Evolutionary conservation across 2,113 vertebrate genomes (phyloP).

Genomic region (Pionites leucogaster): DNA sequence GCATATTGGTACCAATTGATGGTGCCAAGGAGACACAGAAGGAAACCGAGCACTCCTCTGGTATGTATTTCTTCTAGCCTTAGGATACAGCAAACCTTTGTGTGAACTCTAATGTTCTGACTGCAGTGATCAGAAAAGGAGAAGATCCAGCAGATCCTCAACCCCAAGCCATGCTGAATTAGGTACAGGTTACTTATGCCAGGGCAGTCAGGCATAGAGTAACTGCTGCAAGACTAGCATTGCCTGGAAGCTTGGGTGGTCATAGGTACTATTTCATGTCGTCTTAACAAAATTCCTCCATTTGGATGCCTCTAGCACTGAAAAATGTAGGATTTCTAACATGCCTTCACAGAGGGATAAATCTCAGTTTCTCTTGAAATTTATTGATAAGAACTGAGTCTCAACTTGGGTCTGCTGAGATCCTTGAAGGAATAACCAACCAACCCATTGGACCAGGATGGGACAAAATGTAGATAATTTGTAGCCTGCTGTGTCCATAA

Average conservation of each 20-base stretch:
- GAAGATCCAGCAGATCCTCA: not conserved
- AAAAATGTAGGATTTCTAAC: not conserved
- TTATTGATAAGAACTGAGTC: not conserved
- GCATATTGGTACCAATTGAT: not conserved
- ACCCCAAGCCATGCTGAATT: not conserved
- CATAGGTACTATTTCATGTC: not conserved
- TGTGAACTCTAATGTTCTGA: not conserved
- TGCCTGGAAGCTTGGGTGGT: not conserved
- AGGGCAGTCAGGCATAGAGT: not conserved
- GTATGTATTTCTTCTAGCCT: not conserved
- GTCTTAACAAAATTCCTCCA: not conserved
- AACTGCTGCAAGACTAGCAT: not conserved
- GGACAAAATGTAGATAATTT: not conserved
- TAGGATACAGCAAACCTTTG: not conserved
- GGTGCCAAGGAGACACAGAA: not conserved
- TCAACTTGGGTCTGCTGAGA: not conserved
- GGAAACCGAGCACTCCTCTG: not conserved
- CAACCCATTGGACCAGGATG: not conserved
- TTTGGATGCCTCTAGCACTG: not conserved
- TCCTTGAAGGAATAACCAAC: not conserved
- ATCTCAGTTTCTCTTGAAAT: not conserved
- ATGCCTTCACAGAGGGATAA: not conserved
- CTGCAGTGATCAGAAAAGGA: not conserved
- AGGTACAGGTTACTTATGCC: not conserved
- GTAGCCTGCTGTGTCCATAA: not conserved